Percentiles rank a stretch among this genome's conserved stretches.
Conservation (phyloP, 2,797 vertebrate species). For the Distichodus sexfasciatus region DNA sequence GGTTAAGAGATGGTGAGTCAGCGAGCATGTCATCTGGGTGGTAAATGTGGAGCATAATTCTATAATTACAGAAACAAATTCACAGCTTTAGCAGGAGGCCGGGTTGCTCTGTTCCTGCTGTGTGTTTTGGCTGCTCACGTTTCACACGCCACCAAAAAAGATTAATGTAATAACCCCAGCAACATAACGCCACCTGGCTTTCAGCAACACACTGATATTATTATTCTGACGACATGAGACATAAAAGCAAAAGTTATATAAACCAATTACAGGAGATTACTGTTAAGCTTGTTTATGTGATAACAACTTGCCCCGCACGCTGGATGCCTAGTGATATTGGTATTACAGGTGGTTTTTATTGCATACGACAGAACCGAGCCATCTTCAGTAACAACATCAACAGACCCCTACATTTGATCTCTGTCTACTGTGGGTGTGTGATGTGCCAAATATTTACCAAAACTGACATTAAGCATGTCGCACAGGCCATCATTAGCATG, state of each 20-base stretch:
- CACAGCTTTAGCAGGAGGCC: conserved; percentile 24
- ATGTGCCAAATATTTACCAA: too few relatives aligned
- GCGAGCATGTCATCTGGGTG: conserved; percentile 21
- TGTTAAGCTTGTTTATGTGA: conserved; percentile 3
- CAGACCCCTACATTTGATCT: not conserved
- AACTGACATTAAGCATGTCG: too few relatives aligned
- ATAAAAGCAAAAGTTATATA: not conserved
- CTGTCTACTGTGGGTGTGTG: too few relatives aligned
- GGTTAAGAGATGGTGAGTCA: conserved; percentile 7
- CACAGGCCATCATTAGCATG: too few relatives aligned
- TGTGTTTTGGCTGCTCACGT: conserved; percentile 11
- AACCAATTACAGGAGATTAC: not conserved
- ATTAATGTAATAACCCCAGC: conserved; percentile 4
- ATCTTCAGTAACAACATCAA: not conserved
- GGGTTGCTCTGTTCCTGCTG: not conserved
- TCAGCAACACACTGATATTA: not conserved
- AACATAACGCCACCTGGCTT: not conserved
- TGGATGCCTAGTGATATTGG: not conserved
- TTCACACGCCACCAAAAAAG: not conserved
- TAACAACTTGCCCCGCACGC: not conserved
- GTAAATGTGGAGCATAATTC: conserved; percentile 28
- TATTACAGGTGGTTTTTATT: not conserved
- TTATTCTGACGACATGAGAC: not conserved
- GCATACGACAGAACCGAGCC: not conserved
- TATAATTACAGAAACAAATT: conserved; percentile 37